Evolutionary conservation across 2,888 invertebrate genomes (phyloP), one percentile per base, ranked within the genome.

Genomic region (Drosophila tripunctata): DNA sequence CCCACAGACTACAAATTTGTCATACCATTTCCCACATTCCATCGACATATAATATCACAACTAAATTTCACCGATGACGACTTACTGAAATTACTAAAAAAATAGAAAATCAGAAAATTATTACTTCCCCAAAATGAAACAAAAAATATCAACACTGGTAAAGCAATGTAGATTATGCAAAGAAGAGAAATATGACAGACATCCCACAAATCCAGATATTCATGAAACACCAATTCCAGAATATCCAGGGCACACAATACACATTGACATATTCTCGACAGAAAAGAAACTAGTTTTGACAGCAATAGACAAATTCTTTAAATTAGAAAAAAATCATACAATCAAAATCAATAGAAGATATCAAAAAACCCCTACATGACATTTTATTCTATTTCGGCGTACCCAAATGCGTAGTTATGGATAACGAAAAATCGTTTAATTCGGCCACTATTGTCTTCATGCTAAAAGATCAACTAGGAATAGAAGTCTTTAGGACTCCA

Each of bases 61-160:
- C 22, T 36, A n/a, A 4, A 2, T 1, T 71, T 30, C n/a, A 43
- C 51, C n/a, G 38, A 63, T 12, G 41, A 60, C 8, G 40, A 40
- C 14, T 15, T 66, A 12, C 27, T 40, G 4, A 15, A 48, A 35
- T 6, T 54, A 12, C 12, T 57, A 43, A 60, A 27, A 27, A 67
- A 38, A 55, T 24, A 24, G 24, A 24, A 6, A 24, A 8, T 19
- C 19, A 1, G 19, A 38, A 38, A 38, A 41, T 4, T 24, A 8
- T 2, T 24, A 24, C 10, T 38, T 38, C 12, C 41, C 24, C 1
- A 41, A 41, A 14, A 24, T 41, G 14, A 41, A 41, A 3, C 8
- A 24, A 21, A 21, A 21, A 40, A 40, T 21, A 14, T 1, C 3
- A 7, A 41, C 2, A 14, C 7, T 41, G 8, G 6, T 41, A 4